A percentile compares a stretch with the other conserved stretches of the same genome.
These are phyloP conservation scores for Solea solea DNA, from an alignment of 2,113 vertebrate species.

Conservation along the genomic window DNA sequence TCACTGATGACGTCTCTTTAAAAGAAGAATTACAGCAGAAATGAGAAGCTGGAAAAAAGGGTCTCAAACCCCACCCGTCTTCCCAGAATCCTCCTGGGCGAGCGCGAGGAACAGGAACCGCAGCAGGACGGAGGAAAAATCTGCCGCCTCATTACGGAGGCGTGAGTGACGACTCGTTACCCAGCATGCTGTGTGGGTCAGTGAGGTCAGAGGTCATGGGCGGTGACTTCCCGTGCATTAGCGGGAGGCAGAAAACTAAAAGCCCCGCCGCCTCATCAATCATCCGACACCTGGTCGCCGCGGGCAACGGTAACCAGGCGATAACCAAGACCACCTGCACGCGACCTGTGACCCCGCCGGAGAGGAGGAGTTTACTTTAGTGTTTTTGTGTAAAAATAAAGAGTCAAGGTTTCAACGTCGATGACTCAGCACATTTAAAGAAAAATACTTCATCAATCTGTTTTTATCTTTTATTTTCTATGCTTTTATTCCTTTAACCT, in stretches of 20 bases:
- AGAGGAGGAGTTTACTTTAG: conserved; percentile 16
- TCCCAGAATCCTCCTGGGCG: conserved; percentile 45
- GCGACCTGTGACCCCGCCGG: conserved; percentile 44
- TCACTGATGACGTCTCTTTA: not conserved
- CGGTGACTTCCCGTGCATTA: conserved; percentile 78
- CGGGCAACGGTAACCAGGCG: conserved; percentile 28
- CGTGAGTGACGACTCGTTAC: conserved; percentile 54
- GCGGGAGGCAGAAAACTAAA: conserved; percentile 35
- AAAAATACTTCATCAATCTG: too few species aligned
- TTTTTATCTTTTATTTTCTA: too few species aligned
- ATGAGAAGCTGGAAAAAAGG: too few species aligned
- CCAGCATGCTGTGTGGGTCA: conserved; percentile 61
- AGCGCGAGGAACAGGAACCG: not conserved
- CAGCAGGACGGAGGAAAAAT: conserved; percentile 44
- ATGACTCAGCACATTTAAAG: too few species aligned
- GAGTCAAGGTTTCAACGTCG: not conserved
- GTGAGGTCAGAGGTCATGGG: conserved; percentile 67
- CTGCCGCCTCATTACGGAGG: conserved; percentile 48
- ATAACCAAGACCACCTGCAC: conserved; percentile 63
- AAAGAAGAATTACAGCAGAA: too few species aligned
- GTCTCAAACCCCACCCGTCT: too few species aligned
- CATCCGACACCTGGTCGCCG: conserved; percentile 59
- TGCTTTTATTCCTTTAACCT: too few species aligned
- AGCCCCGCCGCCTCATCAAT: conserved; percentile 66
- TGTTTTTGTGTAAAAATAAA: not conserved